These are phyloP conservation scores for Ptychobarbus kaznakovi DNA, from an alignment of 2,797 vertebrate species.

Conservation along the genomic window DNA sequence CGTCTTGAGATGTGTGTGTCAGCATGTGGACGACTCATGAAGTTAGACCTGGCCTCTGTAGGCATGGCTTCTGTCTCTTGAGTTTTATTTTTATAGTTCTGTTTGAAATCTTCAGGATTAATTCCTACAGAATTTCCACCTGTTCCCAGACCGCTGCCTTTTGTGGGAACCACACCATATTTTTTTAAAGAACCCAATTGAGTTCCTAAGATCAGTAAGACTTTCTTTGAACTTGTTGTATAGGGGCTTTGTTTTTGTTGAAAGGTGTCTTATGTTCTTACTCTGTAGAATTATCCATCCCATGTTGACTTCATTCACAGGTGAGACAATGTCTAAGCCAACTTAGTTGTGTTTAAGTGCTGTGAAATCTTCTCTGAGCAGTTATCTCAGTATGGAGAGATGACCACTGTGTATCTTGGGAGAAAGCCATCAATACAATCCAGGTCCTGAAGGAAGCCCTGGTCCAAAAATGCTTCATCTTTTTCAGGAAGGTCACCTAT, in stretches of 20 bases:
- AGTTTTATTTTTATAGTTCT: constrained; percentile 44
- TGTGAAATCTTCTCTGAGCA: neutral
- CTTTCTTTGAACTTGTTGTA: neutral
- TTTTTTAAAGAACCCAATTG: constrained; percentile 27
- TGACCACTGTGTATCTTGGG: constrained; percentile 39
- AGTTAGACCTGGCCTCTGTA: constrained; percentile 22
- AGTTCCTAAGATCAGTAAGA: constrained; percentile 39
- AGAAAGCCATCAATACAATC: constrained; percentile 46
- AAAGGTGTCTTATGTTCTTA: neutral
- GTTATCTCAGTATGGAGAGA: constrained; percentile 57
- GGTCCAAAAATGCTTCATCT: constrained; percentile 22
- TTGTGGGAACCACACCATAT: constrained; percentile 47
- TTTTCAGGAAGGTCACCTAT: constrained; percentile 35
- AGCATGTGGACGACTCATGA: constrained; percentile 43
- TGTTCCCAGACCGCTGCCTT: constrained; percentile 50
- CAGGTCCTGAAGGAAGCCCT: constrained; percentile 46
- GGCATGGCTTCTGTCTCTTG: constrained; percentile 33
- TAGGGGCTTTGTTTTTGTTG: neutral
- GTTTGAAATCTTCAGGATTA: constrained; percentile 44
- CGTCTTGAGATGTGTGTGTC: neutral
- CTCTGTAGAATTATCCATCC: neutral
- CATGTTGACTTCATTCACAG: neutral
- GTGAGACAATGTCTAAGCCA: neutral
- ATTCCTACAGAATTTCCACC: constrained; percentile 34
- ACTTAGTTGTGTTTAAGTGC: neutral